Evolutionary conservation across 2,888 invertebrate genomes (phyloP).

Genomic region (Spisula subtruncata): DNA sequence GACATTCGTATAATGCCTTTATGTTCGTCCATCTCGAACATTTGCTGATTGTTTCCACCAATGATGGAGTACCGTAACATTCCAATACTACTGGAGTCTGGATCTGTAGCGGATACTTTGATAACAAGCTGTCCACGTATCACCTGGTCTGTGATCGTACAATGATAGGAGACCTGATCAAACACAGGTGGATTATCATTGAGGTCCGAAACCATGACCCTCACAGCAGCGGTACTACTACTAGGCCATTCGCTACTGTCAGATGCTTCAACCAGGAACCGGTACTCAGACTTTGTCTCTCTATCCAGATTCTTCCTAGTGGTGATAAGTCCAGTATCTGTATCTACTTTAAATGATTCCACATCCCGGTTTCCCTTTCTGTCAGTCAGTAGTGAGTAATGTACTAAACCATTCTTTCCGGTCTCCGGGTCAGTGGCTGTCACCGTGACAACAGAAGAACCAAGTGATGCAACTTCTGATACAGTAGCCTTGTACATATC

Average conservation of each 20-base stretch:
- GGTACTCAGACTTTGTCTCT: slow-evolving; percentile 90
- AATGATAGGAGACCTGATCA: slow-evolving; percentile 90
- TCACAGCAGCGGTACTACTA: slow-evolving; percentile 94
- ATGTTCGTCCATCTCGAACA: slow-evolving; percentile 85
- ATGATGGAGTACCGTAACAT: slow-evolving; percentile 94
- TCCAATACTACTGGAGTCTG: slow-evolving; percentile 93
- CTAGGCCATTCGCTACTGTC: slow-evolving; percentile 95
- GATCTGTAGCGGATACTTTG: slow-evolving; percentile 95
- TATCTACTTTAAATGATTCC: slow-evolving; percentile 93
- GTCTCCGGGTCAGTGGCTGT: slow-evolving; percentile 85
- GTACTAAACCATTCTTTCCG: slow-evolving; percentile 89
- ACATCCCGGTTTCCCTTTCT: slow-evolving; percentile 87
- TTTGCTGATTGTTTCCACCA: slow-evolving; percentile 91
- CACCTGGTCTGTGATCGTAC: slow-evolving; percentile 93
- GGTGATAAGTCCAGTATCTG: slow-evolving; percentile 92
- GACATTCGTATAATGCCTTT: slow-evolving; percentile 91
- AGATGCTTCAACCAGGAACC: slow-evolving; percentile 93
- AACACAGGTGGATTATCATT: slow-evolving; percentile 94
- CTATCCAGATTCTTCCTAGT: slow-evolving; percentile 88
- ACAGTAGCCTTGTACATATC: slow-evolving; percentile 82
- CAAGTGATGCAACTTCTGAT: slow-evolving; percentile 86
- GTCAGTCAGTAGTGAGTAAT: slow-evolving; percentile 89
- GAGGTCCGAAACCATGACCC: slow-evolving; percentile 94
- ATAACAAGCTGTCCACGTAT: slow-evolving; percentile 95
- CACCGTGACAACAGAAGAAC: slow-evolving; percentile 85